Evolutionary conservation across 2,888 invertebrate species (phyloP).

Genomic region (Aquatica leii): DNA sequence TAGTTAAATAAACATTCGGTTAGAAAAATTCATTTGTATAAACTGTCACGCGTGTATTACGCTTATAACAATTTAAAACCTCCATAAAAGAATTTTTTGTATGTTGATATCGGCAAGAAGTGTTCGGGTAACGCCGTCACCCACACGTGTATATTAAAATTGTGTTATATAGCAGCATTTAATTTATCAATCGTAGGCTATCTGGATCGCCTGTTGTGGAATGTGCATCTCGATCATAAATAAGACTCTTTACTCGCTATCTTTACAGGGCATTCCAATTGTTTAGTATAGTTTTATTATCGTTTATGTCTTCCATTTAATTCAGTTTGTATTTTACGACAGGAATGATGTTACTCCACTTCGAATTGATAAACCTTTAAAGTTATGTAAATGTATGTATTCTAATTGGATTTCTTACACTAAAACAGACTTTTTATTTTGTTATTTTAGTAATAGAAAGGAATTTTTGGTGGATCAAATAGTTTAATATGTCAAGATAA

Average conservation of each 20-base stretch:
- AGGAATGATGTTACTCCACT: slow-evolving; percentile 7
- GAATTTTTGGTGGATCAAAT: no score
- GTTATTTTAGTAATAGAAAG: no score
- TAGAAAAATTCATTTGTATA: no score
- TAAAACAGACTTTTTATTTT: no score
- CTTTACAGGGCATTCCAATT: slow-evolving; percentile 41
- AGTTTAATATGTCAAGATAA: no score
- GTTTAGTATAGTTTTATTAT: slow-evolving; percentile 38
- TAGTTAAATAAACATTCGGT: no score
- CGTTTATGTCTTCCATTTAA: slow-evolving; percentile 33
- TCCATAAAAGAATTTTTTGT: slow-evolving; percentile 31
- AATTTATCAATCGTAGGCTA: slow-evolving; percentile 45
- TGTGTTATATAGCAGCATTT: slow-evolving; percentile 48
- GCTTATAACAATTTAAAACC: slow-evolving; percentile 21
- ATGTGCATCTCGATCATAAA: slow-evolving; percentile 43
- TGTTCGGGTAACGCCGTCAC: slow-evolving; percentile 21
- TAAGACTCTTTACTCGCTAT: slow-evolving; percentile 40
- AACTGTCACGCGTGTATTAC: no score
- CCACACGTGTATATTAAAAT: slow-evolving; percentile 47
- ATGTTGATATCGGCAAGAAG: slow-evolving; percentile 29
- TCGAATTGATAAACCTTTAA: slow-evolving; percentile 8
- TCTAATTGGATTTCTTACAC: no score
- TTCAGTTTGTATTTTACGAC: slow-evolving; percentile 25
- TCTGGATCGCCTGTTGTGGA: slow-evolving; percentile 42
- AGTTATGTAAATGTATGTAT: no score